Evolutionary conservation across 2,113 vertebrate genomes (phyloP), one percentile per base, ranked within the genome.

Genomic region (Odocoileus virginianus): DNA sequence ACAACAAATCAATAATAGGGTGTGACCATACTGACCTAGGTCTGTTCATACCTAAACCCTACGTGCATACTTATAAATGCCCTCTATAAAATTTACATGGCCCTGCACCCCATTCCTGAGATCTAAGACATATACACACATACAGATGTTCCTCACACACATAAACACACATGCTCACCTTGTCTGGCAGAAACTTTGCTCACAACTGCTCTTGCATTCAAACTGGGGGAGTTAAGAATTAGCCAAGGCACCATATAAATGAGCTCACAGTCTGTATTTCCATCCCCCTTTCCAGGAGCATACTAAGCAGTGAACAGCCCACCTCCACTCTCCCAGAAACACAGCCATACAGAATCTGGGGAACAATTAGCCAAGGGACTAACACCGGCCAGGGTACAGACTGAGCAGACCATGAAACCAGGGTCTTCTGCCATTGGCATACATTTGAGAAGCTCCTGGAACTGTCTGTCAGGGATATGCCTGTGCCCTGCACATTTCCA

Each of bases 251-350:
- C 74, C 6, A 7, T 30, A 85, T 28, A 96, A 78, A 64, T 64
- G 40, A 83, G 45, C 40, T 97, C 55, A 94, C 16, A 76, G 25
- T 94, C 55, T 97, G 52, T 94, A 97, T 96, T 98, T 98, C 87
- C 76, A 78, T 57, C 50, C 27, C n/a, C 9, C 25, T 71, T 88
- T 40, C 50, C 57, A 36, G 15, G 19, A 74, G 3, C 87, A 55
- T 16, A 61, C 25, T 11, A 85, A 87, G 16, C 76, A 94, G 14
- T 67, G 40, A 71, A 50, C 13, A 50, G 25, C 43, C 57, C 28
- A 76, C 16, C 11, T 54, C 23, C 7, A 25, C 36, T 43, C 25
- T 57, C 57, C 43, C 43, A 71, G n/a, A 87, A 96, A n/a, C 30
- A 67, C 43, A 55, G 40, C n/a, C 74, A 52, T 36, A 47, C 23